Percentiles rank a stretch among this genome's conserved stretches.
Conservation (phyloP, 2,113 vertebrate genomes). For the Gorsachius goisagi region DNA sequence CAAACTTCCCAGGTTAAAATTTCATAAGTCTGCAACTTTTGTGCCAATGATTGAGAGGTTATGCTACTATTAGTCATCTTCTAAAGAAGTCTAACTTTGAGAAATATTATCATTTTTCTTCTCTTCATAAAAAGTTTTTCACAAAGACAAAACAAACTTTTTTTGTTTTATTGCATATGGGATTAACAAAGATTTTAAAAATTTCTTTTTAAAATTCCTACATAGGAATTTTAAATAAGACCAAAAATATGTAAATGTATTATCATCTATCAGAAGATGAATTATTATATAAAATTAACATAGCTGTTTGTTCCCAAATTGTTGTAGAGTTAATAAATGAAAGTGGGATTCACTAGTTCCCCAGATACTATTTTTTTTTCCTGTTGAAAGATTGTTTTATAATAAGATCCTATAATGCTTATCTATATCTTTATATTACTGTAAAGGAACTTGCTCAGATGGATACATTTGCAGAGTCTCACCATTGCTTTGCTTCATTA, state of each 20-base stretch:
- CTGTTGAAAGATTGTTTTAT: neutral
- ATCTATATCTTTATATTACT: neutral
- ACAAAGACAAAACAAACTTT: neutral
- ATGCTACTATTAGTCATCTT: neutral
- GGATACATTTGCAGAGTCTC: neutral
- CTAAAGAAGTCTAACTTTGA: neutral
- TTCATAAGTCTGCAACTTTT: slow-evolving; percentile 4
- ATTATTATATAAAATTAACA: neutral
- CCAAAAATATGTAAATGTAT: neutral
- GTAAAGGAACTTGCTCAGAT: neutral
- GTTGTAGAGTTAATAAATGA: neutral
- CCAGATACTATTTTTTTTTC: neutral
- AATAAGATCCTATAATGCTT: neutral
- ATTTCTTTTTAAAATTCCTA: neutral
- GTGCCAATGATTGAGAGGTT: neutral
- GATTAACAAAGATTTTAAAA: neutral
- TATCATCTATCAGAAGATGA: neutral
- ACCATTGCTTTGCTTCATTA: neutral
- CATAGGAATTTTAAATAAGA: neutral
- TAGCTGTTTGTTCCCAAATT: neutral
- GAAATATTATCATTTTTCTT: neutral
- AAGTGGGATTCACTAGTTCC: neutral
- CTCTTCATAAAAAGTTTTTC: neutral
- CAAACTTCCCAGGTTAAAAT: slow-evolving; percentile 55
- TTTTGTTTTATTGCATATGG: neutral